Evolutionary conservation across 1,140 invertebrate genomes (phyloP), one percentile per base, ranked within the genome.

Genomic region (Mactra quadrangularis): DNA sequence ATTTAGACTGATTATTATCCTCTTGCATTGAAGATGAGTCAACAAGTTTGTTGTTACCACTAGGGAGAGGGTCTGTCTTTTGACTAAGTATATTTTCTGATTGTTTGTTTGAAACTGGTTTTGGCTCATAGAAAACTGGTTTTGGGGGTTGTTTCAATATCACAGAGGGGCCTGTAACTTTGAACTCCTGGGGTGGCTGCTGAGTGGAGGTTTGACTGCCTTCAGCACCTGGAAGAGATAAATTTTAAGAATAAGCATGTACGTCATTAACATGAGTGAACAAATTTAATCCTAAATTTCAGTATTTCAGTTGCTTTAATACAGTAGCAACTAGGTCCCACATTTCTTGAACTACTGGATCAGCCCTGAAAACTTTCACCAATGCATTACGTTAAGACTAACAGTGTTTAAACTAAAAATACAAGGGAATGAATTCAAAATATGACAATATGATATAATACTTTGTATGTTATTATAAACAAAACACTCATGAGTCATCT

Each of bases 91-190:
- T 15, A 41, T 41, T 41, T 6, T 41, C 38, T 7, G 38, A 41
- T 41, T 15, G 38, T 41, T 29, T 27, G 7, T 17, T 29, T 9
- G n/a, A 27, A 11, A 15, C 52, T 57, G 50, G 11, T 19, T 38
- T 31, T 38, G 70, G 33, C 1, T 57, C 70, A 74, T 15, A 57
- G 25, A 15, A 25, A 41, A 31, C 38, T 15, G 41, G 17, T 70
- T 52, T 45, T 1, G 27, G 45, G 15, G 77, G 77, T 29, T 41
- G 15, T 45, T 81, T 70, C 27, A 81, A 53, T 59, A 81, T 81
- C 64, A 81, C 77, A 71, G 64, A 57, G 25, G 77, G 77, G 47
- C 33, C 35, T 50, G 41, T 66, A n/a, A 25, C n/a, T 7, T 3
- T 13, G 9, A 47, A 27, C 38, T 45, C 4, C 41, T 31, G 35